Evolutionary conservation across 2,797 vertebrate genomes (phyloP).

Genomic region (Pseudocheirus occidentalis): DNA sequence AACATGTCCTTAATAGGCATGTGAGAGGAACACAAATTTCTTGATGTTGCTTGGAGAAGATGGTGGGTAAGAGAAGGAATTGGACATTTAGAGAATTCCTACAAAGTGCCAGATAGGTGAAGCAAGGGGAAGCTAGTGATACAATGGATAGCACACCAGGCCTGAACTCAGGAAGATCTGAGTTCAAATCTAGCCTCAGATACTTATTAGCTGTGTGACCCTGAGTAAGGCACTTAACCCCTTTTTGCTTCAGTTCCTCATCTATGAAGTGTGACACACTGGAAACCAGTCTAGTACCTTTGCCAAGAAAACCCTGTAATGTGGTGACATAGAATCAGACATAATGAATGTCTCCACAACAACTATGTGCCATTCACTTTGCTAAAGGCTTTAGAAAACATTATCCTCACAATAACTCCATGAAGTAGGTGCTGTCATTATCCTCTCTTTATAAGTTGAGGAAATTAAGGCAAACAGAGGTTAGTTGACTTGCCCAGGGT

Average conservation of each 20-base stretch:
- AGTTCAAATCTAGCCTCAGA: background rate
- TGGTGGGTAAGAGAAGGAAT: background rate
- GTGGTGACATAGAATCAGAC: background rate
- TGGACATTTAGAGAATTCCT: background rate
- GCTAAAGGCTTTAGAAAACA: background rate
- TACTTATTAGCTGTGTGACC: background rate
- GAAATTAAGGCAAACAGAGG: background rate
- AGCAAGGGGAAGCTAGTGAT: background rate
- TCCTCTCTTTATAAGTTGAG: background rate
- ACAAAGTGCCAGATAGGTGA: background rate
- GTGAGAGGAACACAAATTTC: background rate
- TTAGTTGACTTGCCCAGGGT: background rate
- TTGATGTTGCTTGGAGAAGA: background rate
- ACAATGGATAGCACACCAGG: background rate
- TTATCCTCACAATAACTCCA: background rate
- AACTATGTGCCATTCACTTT: background rate
- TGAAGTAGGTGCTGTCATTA: background rate
- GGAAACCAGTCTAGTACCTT: background rate
- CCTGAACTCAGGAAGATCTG: background rate
- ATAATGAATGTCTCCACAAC: background rate
- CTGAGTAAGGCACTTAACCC: background rate
- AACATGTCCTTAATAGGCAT: background rate
- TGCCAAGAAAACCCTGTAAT: background rate
- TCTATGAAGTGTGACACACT: background rate
- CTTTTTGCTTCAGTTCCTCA: background rate